A percentile compares a stretch with the other conserved stretches of the same genome.
phyloP scores from a whole-genome alignment of 37 sponge, comb jelly and placozoan genomes.

The Corticium candelabrum region DNA sequence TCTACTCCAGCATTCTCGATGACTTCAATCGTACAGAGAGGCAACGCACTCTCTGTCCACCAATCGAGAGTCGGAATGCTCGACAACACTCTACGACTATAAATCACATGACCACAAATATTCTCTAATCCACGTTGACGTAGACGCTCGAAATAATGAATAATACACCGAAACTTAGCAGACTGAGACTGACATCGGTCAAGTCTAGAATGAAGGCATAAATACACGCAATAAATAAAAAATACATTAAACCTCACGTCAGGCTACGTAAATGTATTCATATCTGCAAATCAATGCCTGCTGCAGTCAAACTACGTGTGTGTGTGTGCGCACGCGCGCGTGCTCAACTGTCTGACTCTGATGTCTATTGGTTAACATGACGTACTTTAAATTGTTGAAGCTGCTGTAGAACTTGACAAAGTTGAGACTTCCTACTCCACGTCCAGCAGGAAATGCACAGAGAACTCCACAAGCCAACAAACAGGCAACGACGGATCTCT shows the following conservation, averaged over 20 bases:
- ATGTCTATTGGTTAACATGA: too few species aligned
- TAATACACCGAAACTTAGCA: conserved; percentile 46
- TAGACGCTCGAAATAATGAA: conserved; percentile 48
- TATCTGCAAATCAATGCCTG: too few species aligned
- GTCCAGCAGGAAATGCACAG: conserved; percentile 37
- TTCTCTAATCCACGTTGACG: background rate
- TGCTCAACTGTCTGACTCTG: too few species aligned
- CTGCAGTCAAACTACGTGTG: too few species aligned
- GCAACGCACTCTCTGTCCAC: background rate
- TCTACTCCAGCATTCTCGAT: conserved; percentile 49
- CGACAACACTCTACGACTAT: background rate
- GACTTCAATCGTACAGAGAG: background rate
- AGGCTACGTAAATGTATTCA: too few species aligned
- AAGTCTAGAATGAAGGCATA: background rate
- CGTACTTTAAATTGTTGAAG: conserved; percentile 15
- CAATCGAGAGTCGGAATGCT: background rate
- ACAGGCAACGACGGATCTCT: conserved; percentile 15
- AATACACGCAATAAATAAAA: too few species aligned
- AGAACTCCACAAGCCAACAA: conserved; percentile 60
- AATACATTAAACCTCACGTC: background rate
- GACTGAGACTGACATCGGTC: conserved; percentile 12
- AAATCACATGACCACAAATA: background rate
- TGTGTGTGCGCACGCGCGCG: too few species aligned
- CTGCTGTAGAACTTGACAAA: conserved; percentile 12
- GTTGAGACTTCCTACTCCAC: background rate